A percentile compares a stretch with the other conserved stretches of the same genome.
These are phyloP conservation scores for Helleia helle DNA, from an alignment of 2,888 invertebrate genomes.

Conservation along the genomic window DNA sequence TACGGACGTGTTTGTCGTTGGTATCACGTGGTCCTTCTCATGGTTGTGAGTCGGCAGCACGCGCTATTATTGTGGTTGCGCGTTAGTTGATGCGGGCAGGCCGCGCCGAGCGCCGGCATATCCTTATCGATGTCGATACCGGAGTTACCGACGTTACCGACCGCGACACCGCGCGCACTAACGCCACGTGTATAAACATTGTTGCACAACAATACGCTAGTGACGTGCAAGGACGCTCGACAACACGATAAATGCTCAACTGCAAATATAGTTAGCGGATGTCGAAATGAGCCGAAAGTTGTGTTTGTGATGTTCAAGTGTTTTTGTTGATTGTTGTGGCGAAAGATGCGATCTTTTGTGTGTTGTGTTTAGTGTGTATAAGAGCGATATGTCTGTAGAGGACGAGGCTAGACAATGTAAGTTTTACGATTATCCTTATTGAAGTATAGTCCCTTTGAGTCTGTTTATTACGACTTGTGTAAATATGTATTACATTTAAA, in stretches of 20 bases:
- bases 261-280: too few species aligned
- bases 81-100: conserved; percentile 59
- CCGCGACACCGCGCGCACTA: conserved; percentile 36
- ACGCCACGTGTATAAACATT: conserved; percentile 69
- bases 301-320: not conserved
- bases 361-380: conserved; percentile 18
- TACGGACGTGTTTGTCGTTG: too few species aligned
- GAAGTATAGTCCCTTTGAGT: too few species aligned
- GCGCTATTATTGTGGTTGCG: conserved; percentile 35
- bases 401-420: not conserved
- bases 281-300: not conserved
- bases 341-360: not conserved
- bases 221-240: conserved; percentile 32
- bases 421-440: too few species aligned
- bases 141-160: conserved; percentile 54
- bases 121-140: conserved; percentile 48
- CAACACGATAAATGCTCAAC: conserved; percentile 15
- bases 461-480: too few species aligned
- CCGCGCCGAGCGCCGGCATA: conserved; percentile 54
- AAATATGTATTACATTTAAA: too few species aligned
- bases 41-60: not conserved
- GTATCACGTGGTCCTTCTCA: conserved; percentile 54
- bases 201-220: conserved; percentile 63
- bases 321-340: not conserved
- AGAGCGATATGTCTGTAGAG: conserved; percentile 11